A percentile compares a stretch with the other conserved stretches of the same genome.
These are phyloP conservation scores for Aulostomus chinensis DNA, from an alignment of 2,797 vertebrate species.

Conservation along the genomic window DNA sequence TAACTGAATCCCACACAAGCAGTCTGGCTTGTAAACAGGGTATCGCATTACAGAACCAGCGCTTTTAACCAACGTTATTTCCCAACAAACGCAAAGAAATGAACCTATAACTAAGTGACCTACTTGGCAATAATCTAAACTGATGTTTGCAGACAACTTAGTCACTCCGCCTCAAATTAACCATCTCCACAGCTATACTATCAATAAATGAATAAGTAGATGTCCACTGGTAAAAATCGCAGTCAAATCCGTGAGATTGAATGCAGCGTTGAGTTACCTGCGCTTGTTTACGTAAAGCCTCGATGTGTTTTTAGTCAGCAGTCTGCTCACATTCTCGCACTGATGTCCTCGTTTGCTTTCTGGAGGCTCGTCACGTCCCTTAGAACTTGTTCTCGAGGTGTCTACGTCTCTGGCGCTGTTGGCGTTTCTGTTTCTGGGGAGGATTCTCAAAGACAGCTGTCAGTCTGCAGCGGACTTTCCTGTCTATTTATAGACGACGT, in stretches of 20 bases:
- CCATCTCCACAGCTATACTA: background rate
- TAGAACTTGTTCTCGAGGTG: slow-evolving; percentile 9
- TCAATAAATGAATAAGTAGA: background rate
- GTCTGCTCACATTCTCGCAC: slow-evolving; percentile 23
- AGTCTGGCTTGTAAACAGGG: slow-evolving; percentile 40
- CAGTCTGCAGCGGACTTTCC: background rate
- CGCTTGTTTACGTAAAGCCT: slow-evolving; percentile 1
- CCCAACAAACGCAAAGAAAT: background rate
- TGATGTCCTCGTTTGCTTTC: slow-evolving; percentile 23
- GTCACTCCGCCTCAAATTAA: slow-evolving; percentile 13
- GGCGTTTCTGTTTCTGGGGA: slow-evolving; percentile 4
- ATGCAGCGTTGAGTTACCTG: slow-evolving; percentile 23
- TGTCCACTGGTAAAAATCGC: background rate
- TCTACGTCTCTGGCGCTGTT: slow-evolving; percentile 18
- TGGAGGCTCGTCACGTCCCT: slow-evolving; percentile 17
- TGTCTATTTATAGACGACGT: slow-evolving; percentile 27
- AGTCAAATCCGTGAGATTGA: background rate
- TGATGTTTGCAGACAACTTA: too few relatives aligned
- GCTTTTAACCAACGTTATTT: background rate
- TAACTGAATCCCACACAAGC: background rate
- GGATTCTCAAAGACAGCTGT: slow-evolving; percentile 23
- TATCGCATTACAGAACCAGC: background rate
- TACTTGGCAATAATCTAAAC: too few relatives aligned
- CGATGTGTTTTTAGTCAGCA: slow-evolving; percentile 13
- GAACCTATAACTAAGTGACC: background rate